These are phyloP conservation scores for Acrossocheilus fasciatus DNA, from an alignment of 2,797 vertebrate species.

Conservation along the genomic window DNA sequence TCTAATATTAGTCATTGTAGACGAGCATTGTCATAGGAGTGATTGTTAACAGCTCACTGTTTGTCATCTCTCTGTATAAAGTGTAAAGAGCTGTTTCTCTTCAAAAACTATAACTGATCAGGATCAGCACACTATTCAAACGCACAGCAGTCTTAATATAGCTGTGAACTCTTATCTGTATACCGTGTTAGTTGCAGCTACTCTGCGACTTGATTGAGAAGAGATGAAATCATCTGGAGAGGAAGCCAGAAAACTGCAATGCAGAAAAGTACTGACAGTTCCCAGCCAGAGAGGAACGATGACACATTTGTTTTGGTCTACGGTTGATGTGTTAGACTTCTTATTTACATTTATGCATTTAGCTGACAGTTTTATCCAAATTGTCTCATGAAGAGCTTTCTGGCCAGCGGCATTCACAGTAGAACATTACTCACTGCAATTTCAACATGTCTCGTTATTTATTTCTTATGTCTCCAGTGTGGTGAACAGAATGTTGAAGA, in stretches of 20 bases:
- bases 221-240: constrained; percentile 10
- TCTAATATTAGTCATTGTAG: constrained; percentile 18
- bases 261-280: background rate
- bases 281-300: background rate
- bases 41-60: constrained; percentile 12
- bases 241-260: constrained; percentile 24
- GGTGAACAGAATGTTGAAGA: background rate
- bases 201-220: background rate
- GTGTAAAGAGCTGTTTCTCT: background rate
- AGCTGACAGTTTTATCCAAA: background rate
- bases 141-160: background rate
- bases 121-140: background rate
- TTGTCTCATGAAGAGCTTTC: background rate
- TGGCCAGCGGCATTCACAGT: background rate
- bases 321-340: constrained; percentile 1
- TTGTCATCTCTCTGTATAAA: background rate
- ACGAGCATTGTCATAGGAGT: background rate
- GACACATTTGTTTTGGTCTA: constrained; percentile 12
- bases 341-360: background rate
- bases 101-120: background rate
- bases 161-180: background rate
- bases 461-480: background rate
- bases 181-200: background rate
- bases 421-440: constrained; percentile 16
- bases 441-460: constrained; percentile 27